Conservation (phyloP, 2,113 vertebrate species). For the Echinops telfairi region DNA sequence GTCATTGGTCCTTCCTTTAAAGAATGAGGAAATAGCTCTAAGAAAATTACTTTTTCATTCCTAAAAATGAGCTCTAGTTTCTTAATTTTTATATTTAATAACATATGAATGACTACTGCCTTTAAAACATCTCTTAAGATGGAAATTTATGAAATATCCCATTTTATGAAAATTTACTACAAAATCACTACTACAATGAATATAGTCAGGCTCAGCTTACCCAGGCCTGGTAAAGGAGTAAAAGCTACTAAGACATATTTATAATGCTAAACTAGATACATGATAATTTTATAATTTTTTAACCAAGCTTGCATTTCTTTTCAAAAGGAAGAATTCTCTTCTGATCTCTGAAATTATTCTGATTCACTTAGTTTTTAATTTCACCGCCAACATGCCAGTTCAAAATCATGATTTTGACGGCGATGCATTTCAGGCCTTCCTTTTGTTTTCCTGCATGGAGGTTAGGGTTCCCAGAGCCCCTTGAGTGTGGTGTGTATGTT, state of each 20-base stretch:
- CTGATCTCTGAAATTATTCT: background rate
- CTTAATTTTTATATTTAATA: conserved; percentile 67
- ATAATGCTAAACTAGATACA: conserved; percentile 8
- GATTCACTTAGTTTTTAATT: background rate
- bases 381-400: conserved; percentile 20
- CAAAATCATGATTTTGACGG: background rate
- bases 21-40: conserved; percentile 33
- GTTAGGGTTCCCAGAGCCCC: background rate
- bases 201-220: conserved; percentile 7
- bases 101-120: conserved; percentile 58
- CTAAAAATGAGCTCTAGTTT: conserved; percentile 70
- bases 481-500: background rate
- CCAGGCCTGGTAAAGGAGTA: background rate
- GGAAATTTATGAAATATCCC: conserved; percentile 62
- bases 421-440: background rate
- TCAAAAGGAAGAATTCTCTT: conserved; percentile 40
- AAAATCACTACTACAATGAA: conserved; percentile 63
- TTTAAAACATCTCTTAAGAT: conserved; percentile 59
- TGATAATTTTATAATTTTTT: conserved; percentile 38
- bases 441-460: background rate
- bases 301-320: conserved; percentile 41
- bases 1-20: conserved; percentile 61
- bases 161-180: conserved; percentile 63
- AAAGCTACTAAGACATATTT: conserved; percentile 12
- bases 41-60: conserved; percentile 56